Evolutionary conservation across 2,888 invertebrate species (phyloP).

Genomic region (Mesodorylaimus sp.): DNA sequence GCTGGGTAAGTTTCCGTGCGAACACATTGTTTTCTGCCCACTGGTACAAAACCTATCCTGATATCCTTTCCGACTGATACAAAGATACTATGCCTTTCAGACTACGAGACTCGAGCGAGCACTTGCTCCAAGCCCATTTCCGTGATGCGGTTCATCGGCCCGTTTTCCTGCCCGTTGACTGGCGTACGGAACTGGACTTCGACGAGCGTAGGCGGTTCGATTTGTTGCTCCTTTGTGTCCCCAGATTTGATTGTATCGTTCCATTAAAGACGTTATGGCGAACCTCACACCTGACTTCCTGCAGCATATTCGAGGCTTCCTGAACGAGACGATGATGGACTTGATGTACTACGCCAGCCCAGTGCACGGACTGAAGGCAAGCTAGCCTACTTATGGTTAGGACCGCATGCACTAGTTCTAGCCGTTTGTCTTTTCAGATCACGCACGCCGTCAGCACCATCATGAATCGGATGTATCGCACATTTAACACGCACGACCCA

Average conservation of each 20-base stretch:
- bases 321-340: conserved; percentile 52
- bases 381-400: conserved; percentile 1
- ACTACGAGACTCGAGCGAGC: too few relatives aligned
- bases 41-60: too few relatives aligned
- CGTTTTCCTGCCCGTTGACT: conserved; percentile 51
- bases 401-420: too few relatives aligned
- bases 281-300: conserved; percentile 49
- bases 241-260: conserved; percentile 7
- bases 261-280: too few relatives aligned
- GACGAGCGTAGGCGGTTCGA: conserved; percentile 48
- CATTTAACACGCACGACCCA: conserved; percentile 47
- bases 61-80: too few relatives aligned
- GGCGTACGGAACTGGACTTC: conserved; percentile 45
- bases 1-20: too few relatives aligned
- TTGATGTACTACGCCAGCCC: conserved; percentile 54
- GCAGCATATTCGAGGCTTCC: conserved; percentile 42
- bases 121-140: too few relatives aligned
- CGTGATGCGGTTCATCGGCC: too few relatives aligned
- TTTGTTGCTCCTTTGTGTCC: not conserved
- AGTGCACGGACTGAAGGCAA: too few relatives aligned
- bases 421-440: conserved; percentile 8
- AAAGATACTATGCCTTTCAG: too few relatives aligned
- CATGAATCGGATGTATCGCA: conserved; percentile 44
- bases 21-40: too few relatives aligned
- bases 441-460: conserved; percentile 44